Evolutionary conservation across 2,113 vertebrate species (phyloP).

Genomic region (Elachura formosa): DNA sequence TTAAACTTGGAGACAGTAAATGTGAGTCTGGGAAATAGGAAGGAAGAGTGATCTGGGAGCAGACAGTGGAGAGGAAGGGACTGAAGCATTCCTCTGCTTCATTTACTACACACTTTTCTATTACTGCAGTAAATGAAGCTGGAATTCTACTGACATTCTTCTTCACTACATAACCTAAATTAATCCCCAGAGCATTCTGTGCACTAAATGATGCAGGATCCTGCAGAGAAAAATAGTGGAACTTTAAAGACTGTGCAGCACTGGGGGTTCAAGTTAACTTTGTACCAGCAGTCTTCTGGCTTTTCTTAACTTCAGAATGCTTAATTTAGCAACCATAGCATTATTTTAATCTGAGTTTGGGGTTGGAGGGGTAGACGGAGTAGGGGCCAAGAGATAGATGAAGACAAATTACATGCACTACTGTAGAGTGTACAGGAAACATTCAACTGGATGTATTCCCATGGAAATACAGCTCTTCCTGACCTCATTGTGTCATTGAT

Average conservation of each 20-base stretch:
- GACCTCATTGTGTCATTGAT: constrained; percentile 28
- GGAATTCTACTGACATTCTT: constrained; percentile 11
- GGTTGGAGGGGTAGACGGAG: too few relatives aligned
- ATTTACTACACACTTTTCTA: constrained; percentile 1
- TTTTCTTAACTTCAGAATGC: neutral
- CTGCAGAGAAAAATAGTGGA: neutral
- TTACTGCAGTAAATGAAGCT: constrained; percentile 43
- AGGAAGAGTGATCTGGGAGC: neutral
- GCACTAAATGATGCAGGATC: constrained; percentile 8
- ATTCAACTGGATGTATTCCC: neutral
- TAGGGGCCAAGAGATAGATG: neutral
- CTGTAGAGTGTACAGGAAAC: neutral
- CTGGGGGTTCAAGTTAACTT: neutral
- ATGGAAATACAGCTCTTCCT: neutral
- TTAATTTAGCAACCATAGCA: neutral
- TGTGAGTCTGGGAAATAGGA: neutral
- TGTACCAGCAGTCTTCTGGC: neutral
- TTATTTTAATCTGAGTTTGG: neutral
- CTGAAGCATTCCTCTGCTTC: neutral
- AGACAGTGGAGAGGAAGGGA: neutral
- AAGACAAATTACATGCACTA: neutral
- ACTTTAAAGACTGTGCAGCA: neutral
- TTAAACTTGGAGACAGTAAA: fast-evolving
- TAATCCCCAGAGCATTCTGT: constrained; percentile 32
- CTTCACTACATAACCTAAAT: constrained; percentile 30